Evolutionary conservation across 2,888 invertebrate species (phyloP), one percentile per base, ranked within the genome.

Genomic region (Stenodema calcarata): DNA sequence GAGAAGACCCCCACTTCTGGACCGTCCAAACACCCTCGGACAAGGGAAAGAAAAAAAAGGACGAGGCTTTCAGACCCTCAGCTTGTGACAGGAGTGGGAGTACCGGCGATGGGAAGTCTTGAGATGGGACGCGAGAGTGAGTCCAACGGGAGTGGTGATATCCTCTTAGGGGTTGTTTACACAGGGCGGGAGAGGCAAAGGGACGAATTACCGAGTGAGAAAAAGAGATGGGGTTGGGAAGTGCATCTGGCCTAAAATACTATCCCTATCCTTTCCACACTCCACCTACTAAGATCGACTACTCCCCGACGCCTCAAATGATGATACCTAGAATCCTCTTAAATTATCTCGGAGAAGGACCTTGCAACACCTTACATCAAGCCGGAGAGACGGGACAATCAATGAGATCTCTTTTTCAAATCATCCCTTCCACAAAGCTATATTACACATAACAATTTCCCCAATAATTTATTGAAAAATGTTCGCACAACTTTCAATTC

Each of bases 111-210:
- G 62, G 62, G 18, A 23, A 62, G 23, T 47, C 47, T 47, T 1
- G 47, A 47, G 47, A 47, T 23, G 62, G 54, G 54, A 54, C 9
- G 12, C 30, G 28, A 30, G 70, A n/a, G 28, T 1, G 35, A 28
- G 73, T 73, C 35, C 30, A 30, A 35, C 35, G 35, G 73, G 73
- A 30, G 41, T 73, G 73, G 73, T 73, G 73, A 73, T 73, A 73
- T 73, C 73, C 73, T 73, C 73, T 73, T 73, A 73, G 73, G 73
- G 73, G 73, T 73, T 73, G 73, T 73, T 30, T 73, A 73, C 73
- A 35, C 35, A 35, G 27, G 62, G 62, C n/a, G 73, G 73, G 35
- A 73, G 16, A 16, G 27, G 70, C 27, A 70, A 9, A 70, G 73
- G 73, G 41, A 73, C 73, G 73, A 73, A 73, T 73, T 73, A 73